Conservation (phyloP, 2,797 vertebrate species). For the Alectoris magna region DNA sequence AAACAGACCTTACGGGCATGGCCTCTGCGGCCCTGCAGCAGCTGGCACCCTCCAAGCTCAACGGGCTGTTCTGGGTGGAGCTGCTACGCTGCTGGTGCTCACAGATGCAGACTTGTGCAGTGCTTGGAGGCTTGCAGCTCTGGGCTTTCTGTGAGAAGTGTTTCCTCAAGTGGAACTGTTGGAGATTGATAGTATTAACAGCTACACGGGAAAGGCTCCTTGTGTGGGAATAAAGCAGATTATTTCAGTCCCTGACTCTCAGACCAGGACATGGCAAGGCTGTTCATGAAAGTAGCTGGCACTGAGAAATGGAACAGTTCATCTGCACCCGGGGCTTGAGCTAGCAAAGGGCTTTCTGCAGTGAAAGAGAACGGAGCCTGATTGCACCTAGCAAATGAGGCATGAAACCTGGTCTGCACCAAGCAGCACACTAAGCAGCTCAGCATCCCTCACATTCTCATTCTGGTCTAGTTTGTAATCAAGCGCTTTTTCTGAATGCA, state of each 20-base stretch:
- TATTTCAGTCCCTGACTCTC: background rate
- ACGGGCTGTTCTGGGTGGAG: background rate
- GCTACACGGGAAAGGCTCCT: background rate
- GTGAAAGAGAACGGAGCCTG: background rate
- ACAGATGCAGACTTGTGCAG: background rate
- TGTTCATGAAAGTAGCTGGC: background rate
- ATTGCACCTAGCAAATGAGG: background rate
- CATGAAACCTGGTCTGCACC: background rate
- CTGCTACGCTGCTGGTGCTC: background rate
- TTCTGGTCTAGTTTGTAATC: slow-evolving; percentile 16
- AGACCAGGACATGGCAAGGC: background rate
- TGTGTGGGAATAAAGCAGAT: slow-evolving; percentile 13
- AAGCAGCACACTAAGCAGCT: background rate
- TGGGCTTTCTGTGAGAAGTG: background rate
- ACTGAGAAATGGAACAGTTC: background rate
- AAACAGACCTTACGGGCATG: background rate
- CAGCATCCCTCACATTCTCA: background rate
- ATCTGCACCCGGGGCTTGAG: background rate
- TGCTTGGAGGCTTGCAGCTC: background rate
- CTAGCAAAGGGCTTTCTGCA: background rate
- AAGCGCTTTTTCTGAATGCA: slow-evolving; percentile 18
- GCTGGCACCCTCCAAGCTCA: background rate
- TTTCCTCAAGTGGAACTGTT: slow-evolving; percentile 29
- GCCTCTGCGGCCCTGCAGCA: background rate
- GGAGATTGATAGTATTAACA: background rate